Conservation (phyloP, 2,113 vertebrate genomes). For the Mohoua ochrocephala region DNA sequence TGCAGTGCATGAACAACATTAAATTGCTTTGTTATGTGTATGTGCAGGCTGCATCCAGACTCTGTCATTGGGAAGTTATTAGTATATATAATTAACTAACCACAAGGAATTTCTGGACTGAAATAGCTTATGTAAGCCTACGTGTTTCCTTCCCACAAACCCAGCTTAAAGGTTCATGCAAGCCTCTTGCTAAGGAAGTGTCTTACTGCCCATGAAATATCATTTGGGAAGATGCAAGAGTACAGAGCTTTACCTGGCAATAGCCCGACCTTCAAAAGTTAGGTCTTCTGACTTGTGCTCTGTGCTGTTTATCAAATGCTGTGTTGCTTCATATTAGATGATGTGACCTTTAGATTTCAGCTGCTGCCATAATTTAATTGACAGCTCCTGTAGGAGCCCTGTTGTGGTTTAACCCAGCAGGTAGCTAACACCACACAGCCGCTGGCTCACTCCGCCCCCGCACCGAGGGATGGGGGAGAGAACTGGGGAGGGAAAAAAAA, state of each 20-base stretch:
- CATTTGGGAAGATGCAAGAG: not conserved
- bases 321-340: not conserved
- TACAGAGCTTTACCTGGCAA: not conserved
- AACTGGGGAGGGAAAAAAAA: fast-evolving
- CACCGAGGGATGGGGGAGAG: not conserved
- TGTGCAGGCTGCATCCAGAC: not conserved
- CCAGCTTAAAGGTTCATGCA: not conserved
- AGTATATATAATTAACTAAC: constrained; percentile 8
- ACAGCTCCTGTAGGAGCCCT: not conserved
- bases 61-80: not conserved
- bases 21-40: not conserved
- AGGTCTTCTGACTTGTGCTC: not conserved
- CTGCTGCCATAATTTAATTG: not conserved
- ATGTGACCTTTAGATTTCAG: constrained; percentile 9
- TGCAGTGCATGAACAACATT: not conserved
- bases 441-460: not conserved
- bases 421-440: not conserved
- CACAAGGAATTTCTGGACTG: constrained; percentile 6
- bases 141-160: not conserved
- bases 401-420: not conserved
- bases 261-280: not conserved
- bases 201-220: not conserved
- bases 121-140: not conserved
- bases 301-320: not conserved
- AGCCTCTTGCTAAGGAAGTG: not conserved